phyloP scores from a whole-genome alignment of 2,113 vertebrate species.

The Thermophis baileyi region DNA sequence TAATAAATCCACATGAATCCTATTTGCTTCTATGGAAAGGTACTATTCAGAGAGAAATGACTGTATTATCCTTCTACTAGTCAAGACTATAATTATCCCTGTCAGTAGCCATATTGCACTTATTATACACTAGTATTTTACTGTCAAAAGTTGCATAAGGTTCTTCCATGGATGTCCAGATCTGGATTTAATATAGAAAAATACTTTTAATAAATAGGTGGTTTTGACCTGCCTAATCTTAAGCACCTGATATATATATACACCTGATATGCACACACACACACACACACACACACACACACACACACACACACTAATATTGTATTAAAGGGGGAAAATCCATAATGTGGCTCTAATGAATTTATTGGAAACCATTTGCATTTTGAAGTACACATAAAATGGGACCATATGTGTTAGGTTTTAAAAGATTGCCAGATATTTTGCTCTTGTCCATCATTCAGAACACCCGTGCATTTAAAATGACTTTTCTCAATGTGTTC shows the following conservation, averaged over 20 bases:
- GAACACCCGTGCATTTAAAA: slow-evolving; percentile 18
- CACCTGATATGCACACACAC: too few species aligned
- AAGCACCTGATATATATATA: slow-evolving; percentile 15
- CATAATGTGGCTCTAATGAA: slow-evolving; percentile 62
- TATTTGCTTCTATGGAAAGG: slow-evolving; percentile 1
- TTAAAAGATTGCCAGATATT: slow-evolving; percentile 52
- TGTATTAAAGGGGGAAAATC: slow-evolving; percentile 45
- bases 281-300: too few species aligned
- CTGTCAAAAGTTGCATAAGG: neutral
- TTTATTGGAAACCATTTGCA: slow-evolving; percentile 60
- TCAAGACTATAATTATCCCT: neutral
- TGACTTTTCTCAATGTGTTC: neutral
- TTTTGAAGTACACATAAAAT: slow-evolving; percentile 65
- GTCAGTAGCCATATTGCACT: slow-evolving; percentile 8
- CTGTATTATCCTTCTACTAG: neutral
- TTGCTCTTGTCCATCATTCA: slow-evolving; percentile 45
- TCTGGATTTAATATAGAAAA: slow-evolving; percentile 29
- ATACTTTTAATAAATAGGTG: neutral
- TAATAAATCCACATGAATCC: neutral
- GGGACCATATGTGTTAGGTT: slow-evolving; percentile 64
- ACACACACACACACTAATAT: slow-evolving; percentile 16
- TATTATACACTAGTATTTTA: slow-evolving; percentile 17
- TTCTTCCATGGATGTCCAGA: neutral
- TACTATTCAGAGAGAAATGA: neutral
- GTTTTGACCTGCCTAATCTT: slow-evolving; percentile 40